Evolutionary conservation across 2,113 vertebrate species (phyloP).

Genomic region (Scytalopus superciliaris): DNA sequence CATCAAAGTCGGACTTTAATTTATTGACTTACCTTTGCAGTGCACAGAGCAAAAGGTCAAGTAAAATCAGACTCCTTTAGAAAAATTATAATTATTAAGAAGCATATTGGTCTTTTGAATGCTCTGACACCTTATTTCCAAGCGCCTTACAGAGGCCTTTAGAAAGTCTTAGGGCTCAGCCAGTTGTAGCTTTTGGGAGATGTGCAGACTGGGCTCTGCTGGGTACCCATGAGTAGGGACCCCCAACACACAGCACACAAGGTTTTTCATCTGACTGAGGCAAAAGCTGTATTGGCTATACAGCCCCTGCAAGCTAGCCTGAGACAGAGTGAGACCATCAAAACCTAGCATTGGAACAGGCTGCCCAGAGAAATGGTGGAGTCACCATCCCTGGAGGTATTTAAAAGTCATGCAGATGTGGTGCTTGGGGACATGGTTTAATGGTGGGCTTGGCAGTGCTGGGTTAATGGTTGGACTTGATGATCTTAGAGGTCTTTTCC

Average conservation of each 20-base stretch:
- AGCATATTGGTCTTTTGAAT: neutral
- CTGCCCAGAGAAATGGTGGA: neutral
- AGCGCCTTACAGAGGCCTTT: neutral
- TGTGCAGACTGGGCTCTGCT: neutral
- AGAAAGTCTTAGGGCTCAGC: neutral
- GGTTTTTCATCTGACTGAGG: neutral
- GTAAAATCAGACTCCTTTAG: conserved; percentile 20
- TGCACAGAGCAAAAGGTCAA: neutral
- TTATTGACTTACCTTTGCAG: conserved; percentile 13
- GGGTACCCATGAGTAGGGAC: rapidly evolving
- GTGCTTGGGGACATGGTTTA: neutral
- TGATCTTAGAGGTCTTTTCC: neutral
- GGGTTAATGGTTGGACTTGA: neutral
- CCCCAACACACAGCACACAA: neutral
- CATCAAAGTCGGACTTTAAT: conserved; percentile 31
- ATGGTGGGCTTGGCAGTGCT: neutral
- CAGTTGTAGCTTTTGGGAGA: neutral
- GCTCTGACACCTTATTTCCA: neutral
- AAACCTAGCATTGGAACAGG: neutral
- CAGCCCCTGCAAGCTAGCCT: neutral
- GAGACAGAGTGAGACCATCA: neutral
- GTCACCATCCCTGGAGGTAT: neutral
- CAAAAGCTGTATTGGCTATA: neutral
- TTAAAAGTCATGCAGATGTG: neutral
- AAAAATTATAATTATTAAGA: neutral